phyloP scores from a whole-genome alignment of 2,797 vertebrate species.

The Graptemys geographica region DNA sequence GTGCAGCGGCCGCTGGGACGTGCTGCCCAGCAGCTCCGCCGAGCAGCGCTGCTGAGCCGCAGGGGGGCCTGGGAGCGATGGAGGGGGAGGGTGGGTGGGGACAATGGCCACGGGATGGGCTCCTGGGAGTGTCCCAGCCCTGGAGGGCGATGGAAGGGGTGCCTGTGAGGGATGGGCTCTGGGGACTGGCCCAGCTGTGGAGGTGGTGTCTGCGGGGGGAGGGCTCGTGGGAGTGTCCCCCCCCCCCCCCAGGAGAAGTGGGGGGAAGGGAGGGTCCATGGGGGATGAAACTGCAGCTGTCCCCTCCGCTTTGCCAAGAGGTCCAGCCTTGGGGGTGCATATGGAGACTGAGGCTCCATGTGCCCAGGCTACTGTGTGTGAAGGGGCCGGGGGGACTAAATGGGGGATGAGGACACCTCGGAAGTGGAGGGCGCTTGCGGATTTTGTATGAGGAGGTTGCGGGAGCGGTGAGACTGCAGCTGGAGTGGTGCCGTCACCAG shows the following conservation, averaged over 20 bases:
- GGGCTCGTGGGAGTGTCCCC: not conserved
- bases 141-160: not conserved
- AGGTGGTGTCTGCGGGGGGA: not conserved
- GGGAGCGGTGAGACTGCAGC: not conserved
- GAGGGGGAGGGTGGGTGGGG: not conserved
- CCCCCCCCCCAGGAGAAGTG: not conserved
- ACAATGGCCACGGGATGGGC: not conserved
- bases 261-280: not conserved
- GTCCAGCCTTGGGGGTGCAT: not conserved
- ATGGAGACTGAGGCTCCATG: not conserved
- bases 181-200: not conserved
- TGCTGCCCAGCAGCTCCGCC: conserved; percentile 84
- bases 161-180: not conserved
- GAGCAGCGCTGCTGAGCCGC: conserved; percentile 56
- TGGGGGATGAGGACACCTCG: not conserved
- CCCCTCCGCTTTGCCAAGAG: too few species aligned
- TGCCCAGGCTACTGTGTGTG: not conserved
- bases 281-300: too few species aligned
- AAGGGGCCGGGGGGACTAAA: not conserved
- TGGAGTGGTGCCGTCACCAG: not conserved
- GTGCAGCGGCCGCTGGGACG: conserved; percentile 85
- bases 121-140: not conserved
- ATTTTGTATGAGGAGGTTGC: not conserved
- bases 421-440: not conserved
- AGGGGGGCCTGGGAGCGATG: not conserved